Evolutionary conservation across 2,888 invertebrate species (phyloP).

Genomic region (Atrina japonica): DNA sequence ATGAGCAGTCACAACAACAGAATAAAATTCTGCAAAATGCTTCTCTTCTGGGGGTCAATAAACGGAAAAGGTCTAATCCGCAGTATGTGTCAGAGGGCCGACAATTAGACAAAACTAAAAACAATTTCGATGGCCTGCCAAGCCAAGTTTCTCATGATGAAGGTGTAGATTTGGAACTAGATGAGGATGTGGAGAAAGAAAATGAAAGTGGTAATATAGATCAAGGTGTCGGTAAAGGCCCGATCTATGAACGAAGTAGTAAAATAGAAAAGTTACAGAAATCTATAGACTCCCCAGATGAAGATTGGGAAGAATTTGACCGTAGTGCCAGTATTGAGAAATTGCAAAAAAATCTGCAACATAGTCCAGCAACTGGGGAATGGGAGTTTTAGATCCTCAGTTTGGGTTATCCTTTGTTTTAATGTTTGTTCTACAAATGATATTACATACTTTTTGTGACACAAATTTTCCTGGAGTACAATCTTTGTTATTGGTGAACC

Average conservation of each 20-base stretch:
- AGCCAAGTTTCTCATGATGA: constrained; percentile 43
- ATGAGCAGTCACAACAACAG: constrained; percentile 33
- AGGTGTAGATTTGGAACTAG: constrained; percentile 48
- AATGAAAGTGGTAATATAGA: constrained; percentile 51
- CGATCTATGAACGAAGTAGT: constrained; percentile 33
- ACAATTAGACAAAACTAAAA: constrained; percentile 74
- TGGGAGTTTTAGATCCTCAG: constrained; percentile 70
- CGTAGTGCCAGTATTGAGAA: constrained; percentile 67
- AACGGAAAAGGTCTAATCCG: constrained; percentile 95
- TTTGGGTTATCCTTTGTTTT: too few relatives aligned
- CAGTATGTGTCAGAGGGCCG: constrained; percentile 97
- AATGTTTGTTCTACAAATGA: constrained; percentile 1
- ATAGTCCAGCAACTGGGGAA: constrained; percentile 62
- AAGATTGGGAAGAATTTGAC: constrained; percentile 71
- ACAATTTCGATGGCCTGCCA: constrained; percentile 38
- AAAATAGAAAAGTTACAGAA: constrained; percentile 63
- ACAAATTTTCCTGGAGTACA: constrained; percentile 33
- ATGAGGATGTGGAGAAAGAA: constrained; percentile 58
- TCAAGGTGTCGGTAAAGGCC: constrained; percentile 29
- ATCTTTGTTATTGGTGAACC: constrained; percentile 19
- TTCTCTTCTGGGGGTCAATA: constrained; percentile 65
- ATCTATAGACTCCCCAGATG: constrained; percentile 57
- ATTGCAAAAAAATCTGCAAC: constrained; percentile 67
- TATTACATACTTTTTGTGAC: constrained; percentile 21
- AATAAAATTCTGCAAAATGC: constrained; percentile 12